phyloP scores from a whole-genome alignment of 1,140 invertebrate species.

The Anastrepha ludens region DNA sequence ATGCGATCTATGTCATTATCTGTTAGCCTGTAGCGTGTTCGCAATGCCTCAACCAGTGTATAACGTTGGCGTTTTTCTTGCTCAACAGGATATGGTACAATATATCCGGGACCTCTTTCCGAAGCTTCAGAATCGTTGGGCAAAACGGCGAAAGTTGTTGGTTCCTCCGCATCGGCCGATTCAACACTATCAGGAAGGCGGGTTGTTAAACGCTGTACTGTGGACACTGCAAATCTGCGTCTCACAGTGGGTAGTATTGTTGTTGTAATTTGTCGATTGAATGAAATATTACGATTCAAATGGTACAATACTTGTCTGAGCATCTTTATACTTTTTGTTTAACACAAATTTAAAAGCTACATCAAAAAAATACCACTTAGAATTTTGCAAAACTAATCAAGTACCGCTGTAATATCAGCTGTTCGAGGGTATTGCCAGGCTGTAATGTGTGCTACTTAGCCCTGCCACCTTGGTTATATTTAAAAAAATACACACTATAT shows the following conservation, averaged over 20 bases:
- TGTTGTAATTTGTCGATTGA: neutral
- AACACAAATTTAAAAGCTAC: too few relatives aligned
- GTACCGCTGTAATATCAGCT: neutral
- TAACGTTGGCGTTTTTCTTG: conserved; percentile 59
- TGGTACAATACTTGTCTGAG: neutral
- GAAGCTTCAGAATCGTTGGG: neutral
- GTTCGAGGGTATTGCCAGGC: neutral
- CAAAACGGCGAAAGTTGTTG: neutral
- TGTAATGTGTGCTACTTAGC: too few relatives aligned
- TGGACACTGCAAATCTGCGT: neutral
- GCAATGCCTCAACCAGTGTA: conserved; percentile 58
- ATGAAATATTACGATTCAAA: neutral
- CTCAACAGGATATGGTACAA: conserved; percentile 62
- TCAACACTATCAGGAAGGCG: neutral
- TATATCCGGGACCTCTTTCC: conserved; percentile 64
- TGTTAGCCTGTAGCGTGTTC: conserved; percentile 62
- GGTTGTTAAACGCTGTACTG: neutral
- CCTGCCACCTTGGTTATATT: too few relatives aligned
- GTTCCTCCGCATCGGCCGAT: neutral
- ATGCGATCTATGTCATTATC: conserved; percentile 39
- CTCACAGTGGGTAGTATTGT: too few relatives aligned
- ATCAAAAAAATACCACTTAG: neutral
- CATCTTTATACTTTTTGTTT: conserved; percentile 19
- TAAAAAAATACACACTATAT: too few relatives aligned
- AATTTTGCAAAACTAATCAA: neutral